phyloP scores from a whole-genome alignment of 2,888 invertebrate species.

The Lottia gigantea region DNA sequence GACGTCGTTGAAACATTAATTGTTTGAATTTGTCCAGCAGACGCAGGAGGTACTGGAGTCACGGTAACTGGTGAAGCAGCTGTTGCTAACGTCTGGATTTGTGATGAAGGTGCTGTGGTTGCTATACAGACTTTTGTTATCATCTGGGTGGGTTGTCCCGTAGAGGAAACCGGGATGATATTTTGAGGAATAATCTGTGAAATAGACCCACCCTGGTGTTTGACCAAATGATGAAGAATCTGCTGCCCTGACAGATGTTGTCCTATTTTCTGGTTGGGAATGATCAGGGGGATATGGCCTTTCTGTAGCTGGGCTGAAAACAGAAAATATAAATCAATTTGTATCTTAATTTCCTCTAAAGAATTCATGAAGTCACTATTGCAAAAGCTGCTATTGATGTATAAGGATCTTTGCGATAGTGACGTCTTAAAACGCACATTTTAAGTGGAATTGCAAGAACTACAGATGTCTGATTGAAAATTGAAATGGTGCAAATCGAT shows the following conservation, averaged over 20 bases:
- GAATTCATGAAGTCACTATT: too few relatives aligned
- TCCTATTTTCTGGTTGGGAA: not conserved
- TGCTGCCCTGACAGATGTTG: not conserved
- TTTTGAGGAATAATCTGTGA: slow-evolving; percentile 4
- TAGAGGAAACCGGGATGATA: slow-evolving; percentile 15
- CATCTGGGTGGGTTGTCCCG: slow-evolving; percentile 25
- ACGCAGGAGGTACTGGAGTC: slow-evolving; percentile 26
- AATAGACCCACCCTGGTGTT: not conserved
- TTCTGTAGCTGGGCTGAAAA: slow-evolving; percentile 2
- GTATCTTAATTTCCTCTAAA: too few relatives aligned
- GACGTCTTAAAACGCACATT: too few relatives aligned
- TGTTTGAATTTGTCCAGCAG: slow-evolving; percentile 25
- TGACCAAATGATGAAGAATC: not conserved
- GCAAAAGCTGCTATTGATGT: too few relatives aligned
- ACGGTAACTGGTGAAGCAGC: slow-evolving; percentile 32
- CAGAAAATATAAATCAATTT: too few relatives aligned
- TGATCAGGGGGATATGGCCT: not conserved
- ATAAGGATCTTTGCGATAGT: too few relatives aligned
- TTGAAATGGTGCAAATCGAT: too few relatives aligned
- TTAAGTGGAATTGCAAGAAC: too few relatives aligned
- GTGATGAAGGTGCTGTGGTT: slow-evolving; percentile 27
- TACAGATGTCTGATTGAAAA: too few relatives aligned
- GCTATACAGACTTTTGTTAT: slow-evolving; percentile 26
- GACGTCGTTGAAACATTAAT: slow-evolving; percentile 36
- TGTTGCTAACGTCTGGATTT: slow-evolving; percentile 28